Evolutionary conservation across 2,797 vertebrate genomes (phyloP), one percentile per base, ranked within the genome.

Genomic region (Pelobates cultripes): DNA sequence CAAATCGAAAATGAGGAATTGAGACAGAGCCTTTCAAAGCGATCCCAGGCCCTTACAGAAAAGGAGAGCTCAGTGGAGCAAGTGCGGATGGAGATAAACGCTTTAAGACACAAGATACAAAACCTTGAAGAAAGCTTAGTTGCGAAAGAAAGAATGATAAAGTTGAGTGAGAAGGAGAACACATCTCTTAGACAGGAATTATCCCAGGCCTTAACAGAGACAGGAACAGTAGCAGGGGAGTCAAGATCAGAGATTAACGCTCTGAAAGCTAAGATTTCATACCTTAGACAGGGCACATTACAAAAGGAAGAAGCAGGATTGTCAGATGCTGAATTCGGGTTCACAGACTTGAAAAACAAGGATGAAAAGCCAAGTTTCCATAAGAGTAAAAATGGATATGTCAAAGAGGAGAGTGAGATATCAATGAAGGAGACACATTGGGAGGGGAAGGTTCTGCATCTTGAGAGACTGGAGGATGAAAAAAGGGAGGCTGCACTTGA

Each of bases 401-500:
- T 4, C 3, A 53, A 28, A 28, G 28, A 28, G 28, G 28, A 28
- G 28, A 28, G 28, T 28, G 2, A 28, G 28, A 2, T 28, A 28
- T 28, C 28, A 28, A 28, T 28, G 28, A 51, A 6, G 3, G 10
- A 51, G 47, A 51, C 10, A 10, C 47, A 51, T 6, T 51, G 47
- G 47, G 47, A 6, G 47, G 47, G 5, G 10, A 51, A 51, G 47
- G 47, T 51, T 51, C 47, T 51, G 5, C 47, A 51, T 51, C 47
- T 10, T 51, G 47, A 51, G 10, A 51, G 47, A 51, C 47, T 51
- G 5, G 47, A 51, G 47, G 10, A 1, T 51, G 47, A 51, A 10
- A 5, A 63, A 7, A 40, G 61, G 15, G 72, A 75, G 3, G 51
- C 40, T 78, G 88, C 89, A 53, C 84, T 93, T 0, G 85, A 90